Conservation (phyloP, 1,140 invertebrate genomes). For the Tetragonula clypearis region DNA sequence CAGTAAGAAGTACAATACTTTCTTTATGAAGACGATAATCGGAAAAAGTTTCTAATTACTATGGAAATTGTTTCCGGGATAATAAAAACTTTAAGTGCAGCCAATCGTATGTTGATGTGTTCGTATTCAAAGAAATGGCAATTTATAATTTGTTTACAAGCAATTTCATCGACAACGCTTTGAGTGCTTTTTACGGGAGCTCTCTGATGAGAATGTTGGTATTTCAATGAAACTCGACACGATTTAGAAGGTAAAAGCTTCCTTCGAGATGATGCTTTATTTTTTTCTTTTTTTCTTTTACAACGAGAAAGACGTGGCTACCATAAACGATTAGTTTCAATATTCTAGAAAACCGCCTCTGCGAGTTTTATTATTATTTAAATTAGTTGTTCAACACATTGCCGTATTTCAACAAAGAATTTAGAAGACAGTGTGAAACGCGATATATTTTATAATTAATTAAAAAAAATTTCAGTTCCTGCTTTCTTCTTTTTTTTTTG, state of each 20-base stretch:
- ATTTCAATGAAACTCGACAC: conserved; percentile 15
- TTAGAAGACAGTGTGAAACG: neutral
- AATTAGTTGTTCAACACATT: neutral
- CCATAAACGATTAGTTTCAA: neutral
- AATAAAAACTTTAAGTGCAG: neutral
- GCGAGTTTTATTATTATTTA: neutral
- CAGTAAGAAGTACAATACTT: neutral
- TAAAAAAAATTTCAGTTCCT: neutral
- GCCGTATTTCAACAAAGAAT: no score
- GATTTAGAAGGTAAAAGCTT: conserved; percentile 31
- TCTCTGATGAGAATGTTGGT: neutral
- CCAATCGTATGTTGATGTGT: neutral
- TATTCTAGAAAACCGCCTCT: neutral
- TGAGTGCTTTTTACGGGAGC: conserved; percentile 19
- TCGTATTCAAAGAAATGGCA: neutral
- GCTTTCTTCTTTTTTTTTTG: neutral
- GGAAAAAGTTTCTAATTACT: neutral
- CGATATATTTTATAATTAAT: neutral
- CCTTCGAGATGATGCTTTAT: neutral
- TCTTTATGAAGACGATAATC: neutral
- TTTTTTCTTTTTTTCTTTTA: neutral
- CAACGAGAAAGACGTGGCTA: neutral
- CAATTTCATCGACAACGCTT: conserved; percentile 7
- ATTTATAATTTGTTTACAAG: conserved; percentile 18
- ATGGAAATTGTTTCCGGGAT: neutral